These are phyloP conservation scores for Mastomys coucha DNA, from an alignment of 2,113 vertebrate genomes.

Conservation along the genomic window DNA sequence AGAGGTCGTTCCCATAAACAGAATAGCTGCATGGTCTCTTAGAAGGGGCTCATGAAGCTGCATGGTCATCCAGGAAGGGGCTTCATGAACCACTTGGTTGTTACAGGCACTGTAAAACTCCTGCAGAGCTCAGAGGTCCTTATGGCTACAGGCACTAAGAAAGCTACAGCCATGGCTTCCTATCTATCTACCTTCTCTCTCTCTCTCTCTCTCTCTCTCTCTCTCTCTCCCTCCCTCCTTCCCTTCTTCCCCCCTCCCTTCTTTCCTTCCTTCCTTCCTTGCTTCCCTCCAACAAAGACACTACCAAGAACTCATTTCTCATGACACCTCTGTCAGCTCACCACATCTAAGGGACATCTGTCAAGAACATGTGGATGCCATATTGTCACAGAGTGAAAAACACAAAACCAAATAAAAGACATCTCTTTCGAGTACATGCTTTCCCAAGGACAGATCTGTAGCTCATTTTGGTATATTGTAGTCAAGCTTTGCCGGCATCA, in stretches of 20 bases:
- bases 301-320: neutral
- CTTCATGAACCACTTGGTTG: neutral
- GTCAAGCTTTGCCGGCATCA: neutral
- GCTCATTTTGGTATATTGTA: neutral
- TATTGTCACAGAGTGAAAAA: neutral
- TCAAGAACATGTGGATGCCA: slow-evolving; percentile 30
- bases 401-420: slow-evolving; percentile 26
- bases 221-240: too few relatives aligned
- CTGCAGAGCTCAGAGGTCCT: neutral
- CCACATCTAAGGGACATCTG: neutral
- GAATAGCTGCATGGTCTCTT: neutral
- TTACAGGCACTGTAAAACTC: neutral
- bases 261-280: neutral
- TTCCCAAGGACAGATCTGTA: neutral
- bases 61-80: neutral
- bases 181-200: neutral
- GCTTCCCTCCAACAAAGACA: neutral
- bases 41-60: too few relatives aligned
- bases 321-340: neutral
- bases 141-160: neutral
- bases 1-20: slow-evolving; percentile 34
- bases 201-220: too few relatives aligned
- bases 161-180: neutral
- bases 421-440: neutral
- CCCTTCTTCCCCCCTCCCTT: neutral